These are phyloP conservation scores for Vidua chalybeata DNA, from an alignment of 2,113 vertebrate genomes.

Conservation along the genomic window DNA sequence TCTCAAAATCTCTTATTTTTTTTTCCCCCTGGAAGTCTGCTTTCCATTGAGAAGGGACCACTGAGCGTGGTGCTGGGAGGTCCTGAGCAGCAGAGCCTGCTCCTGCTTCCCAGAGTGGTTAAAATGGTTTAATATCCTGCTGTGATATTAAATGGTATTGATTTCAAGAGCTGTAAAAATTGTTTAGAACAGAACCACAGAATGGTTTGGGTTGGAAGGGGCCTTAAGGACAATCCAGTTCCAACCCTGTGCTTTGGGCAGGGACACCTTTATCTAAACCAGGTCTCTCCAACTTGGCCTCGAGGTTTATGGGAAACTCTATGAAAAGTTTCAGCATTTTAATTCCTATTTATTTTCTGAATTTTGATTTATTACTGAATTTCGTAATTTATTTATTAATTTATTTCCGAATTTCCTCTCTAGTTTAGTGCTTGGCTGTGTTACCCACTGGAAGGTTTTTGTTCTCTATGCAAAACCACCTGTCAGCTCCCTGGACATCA, in stretches of 20 bases:
- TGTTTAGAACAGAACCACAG: neutral
- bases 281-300: neutral
- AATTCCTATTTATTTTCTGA: neutral
- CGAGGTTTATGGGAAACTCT: neutral
- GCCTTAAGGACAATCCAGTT: neutral
- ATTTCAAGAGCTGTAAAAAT: neutral
- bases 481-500: neutral
- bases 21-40: neutral
- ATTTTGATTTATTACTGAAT: neutral
- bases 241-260: neutral
- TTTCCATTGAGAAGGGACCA: neutral
- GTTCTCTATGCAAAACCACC: neutral
- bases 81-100: neutral
- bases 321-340: neutral
- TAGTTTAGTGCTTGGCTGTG: neutral
- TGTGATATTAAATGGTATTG: neutral
- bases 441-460: neutral
- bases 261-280: neutral
- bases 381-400: too few relatives aligned
- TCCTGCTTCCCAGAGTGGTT: neutral
- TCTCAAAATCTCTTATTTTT: neutral
- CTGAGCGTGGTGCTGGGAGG: neutral
- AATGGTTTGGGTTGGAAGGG: neutral
- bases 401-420: accelerated
- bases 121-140: neutral